Evolutionary conservation across 2,113 vertebrate genomes (phyloP).

Genomic region (Pardalotus punctatus): DNA sequence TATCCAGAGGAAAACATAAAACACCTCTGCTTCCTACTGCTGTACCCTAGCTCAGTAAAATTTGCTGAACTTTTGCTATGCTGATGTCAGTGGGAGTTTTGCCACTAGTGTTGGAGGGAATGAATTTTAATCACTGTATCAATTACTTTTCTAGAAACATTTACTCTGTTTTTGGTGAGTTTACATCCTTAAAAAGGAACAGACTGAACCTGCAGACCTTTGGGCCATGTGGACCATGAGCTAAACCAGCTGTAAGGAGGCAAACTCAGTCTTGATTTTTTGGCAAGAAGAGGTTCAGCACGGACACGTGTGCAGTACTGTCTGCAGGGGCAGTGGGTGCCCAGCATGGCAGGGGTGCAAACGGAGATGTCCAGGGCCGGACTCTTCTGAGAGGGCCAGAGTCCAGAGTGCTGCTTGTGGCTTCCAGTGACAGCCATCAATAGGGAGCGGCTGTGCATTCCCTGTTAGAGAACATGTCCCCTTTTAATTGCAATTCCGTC

Average conservation of each 20-base stretch:
- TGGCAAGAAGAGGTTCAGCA: not conserved
- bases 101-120: not conserved
- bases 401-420: not conserved
- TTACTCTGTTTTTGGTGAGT: not conserved
- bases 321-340: not conserved
- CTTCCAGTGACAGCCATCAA: not conserved
- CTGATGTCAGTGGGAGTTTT: not conserved
- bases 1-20: not conserved
- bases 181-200: not conserved
- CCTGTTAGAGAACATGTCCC: rapidly evolving
- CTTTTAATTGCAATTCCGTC: not conserved
- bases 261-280: not conserved
- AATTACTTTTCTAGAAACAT: not conserved
- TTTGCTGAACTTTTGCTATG: not conserved
- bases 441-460: not conserved
- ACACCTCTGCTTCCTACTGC: not conserved
- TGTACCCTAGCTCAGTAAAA: not conserved
- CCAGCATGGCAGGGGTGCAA: rapidly evolving
- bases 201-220: not conserved
- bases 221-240: not conserved
- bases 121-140: not conserved
- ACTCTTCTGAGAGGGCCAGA: not conserved
- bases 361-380: not conserved
- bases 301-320: rapidly evolving
- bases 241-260: not conserved